A percentile compares a stretch with the other conserved stretches of the same genome.
phyloP scores from a whole-genome alignment of 2,797 vertebrate genomes.

The Brachyalestes nurse region DNA sequence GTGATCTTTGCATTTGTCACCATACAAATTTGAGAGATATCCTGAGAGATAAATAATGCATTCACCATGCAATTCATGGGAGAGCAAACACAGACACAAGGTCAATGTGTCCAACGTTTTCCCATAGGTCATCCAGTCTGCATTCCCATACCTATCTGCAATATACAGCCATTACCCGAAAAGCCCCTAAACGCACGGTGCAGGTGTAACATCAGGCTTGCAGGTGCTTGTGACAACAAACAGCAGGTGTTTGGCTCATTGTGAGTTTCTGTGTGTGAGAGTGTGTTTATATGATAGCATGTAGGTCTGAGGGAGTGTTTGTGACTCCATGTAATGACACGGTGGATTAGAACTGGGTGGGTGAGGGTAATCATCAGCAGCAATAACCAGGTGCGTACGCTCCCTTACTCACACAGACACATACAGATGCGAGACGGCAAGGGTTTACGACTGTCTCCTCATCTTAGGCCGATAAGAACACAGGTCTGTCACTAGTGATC shows the following conservation, averaged over 20 bases:
- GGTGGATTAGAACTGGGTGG: slow-evolving; percentile 44
- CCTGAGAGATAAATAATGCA: neutral
- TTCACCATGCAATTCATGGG: neutral
- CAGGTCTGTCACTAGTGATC: slow-evolving; percentile 30
- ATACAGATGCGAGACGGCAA: slow-evolving; percentile 11
- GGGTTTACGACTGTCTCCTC: slow-evolving; percentile 48
- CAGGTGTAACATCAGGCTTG: slow-evolving; percentile 44
- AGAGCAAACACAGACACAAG: neutral
- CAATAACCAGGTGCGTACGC: slow-evolving; percentile 48
- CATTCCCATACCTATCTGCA: slow-evolving; percentile 30
- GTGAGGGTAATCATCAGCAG: slow-evolving; percentile 55
- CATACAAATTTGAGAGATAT: neutral
- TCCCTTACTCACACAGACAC: slow-evolving; percentile 31
- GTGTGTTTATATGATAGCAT: slow-evolving; percentile 23
- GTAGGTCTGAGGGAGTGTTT: slow-evolving; percentile 39
- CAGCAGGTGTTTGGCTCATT: slow-evolving; percentile 43
- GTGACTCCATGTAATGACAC: slow-evolving; percentile 45
- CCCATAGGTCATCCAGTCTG: neutral
- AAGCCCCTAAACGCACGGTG: slow-evolving; percentile 33
- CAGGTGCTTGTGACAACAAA: slow-evolving; percentile 38
- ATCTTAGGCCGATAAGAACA: slow-evolving; percentile 54
- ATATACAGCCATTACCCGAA: slow-evolving; percentile 4
- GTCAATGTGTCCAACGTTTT: neutral
- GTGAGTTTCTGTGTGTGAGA: slow-evolving; percentile 19
- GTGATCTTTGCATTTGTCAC: no score